Evolutionary conservation across 2,888 invertebrate genomes (phyloP), one percentile per base, ranked within the genome.

Genomic region (Sarcophaga variegata): DNA sequence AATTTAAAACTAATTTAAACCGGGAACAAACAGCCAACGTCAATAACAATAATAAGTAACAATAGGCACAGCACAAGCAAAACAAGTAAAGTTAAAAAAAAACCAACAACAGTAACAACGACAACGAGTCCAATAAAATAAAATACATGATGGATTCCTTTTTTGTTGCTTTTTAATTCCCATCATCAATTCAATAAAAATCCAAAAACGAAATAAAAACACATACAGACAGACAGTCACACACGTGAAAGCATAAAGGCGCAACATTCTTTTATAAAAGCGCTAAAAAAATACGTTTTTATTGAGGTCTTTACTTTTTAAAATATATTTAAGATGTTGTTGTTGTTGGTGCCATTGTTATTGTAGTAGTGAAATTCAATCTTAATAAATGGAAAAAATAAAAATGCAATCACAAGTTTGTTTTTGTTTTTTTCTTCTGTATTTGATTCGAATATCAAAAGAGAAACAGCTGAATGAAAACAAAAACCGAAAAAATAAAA

Each of bases 1-100:
- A 82, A 87, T 87, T 87, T 84, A 71, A 84, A 87, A 82, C 81
- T 84, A 82, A 87, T 87, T 87, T 84, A 78, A 87, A 82, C 78
- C 79, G 79, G 75, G 81, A 81, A 78, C 84, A 79, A 45, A 22
- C 62, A 37, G 59, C 75, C 54, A 78, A 20, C 37, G 37, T 60
- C 60, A 72, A 45, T 54, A 78, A 45, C 77, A 83, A 78, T 27
- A 72, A 66, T 59, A 37, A 62, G 60, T 76, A 27, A 49, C 74
- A 81, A 59, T 17, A 74, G 8, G 20, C 20, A 27, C 49, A 75
- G 10, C n/a, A 64, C 25, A 47, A 64, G 59, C n/a, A 66, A 47
- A 47, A 54, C 27, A 25, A 27, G 22, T 22, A 3, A 25, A 20
- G 20, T 20, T 20, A 20, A 64, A 37, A 17, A 66, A 37, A 4